Evolutionary conservation across 2,113 vertebrate genomes (phyloP), one percentile per base, ranked within the genome.

Genomic region (Colaptes auratus): DNA sequence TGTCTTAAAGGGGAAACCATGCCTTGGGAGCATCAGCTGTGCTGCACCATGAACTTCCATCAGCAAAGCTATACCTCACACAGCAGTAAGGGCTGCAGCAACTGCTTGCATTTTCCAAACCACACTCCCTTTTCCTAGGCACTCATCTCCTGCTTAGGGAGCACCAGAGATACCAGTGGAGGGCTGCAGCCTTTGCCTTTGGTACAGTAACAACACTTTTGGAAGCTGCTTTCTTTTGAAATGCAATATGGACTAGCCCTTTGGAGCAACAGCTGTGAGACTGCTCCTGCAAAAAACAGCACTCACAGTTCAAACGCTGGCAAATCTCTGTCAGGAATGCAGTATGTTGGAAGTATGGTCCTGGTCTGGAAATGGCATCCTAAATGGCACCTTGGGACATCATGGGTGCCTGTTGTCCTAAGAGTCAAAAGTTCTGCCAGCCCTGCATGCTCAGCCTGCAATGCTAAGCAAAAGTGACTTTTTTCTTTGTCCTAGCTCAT

Each of bases 401-500:
- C 28, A n/a, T 0, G 0, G 35, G 27, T 73, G 27, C n/a, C 55
- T 63, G 9, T 31, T 3, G 0, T 72, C 39, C 66, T 67, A 35
- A 36, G 25, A 67, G 11, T 61, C 53, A 90, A 69, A 88, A 61
- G 12, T 31, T 36, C 31, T 69, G 73, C 53, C 58, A 84, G 44
- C 12, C 31, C 33, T 52, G 10, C 21, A 52, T 35, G 61, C 15
- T 66, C 46, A 77, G 53, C 48, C 73, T 48, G 48, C 28, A 74
- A 31, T 1, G 4, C 53, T 81, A 46, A 59, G 42, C 64, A 50
- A 33, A 55, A 65, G 33, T 30, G 14, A 23, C 19, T n/a, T 24
- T 21, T 76, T n/a, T 28, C 67, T 25, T 66, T 33, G 28, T 89
- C 36, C 53, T 20, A 77, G 31, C 31, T 90, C 0, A 1, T 58